Percentiles rank a stretch among this genome's conserved stretches.
Evolutionary conservation across 2,888 invertebrate species (phyloP).

Genomic region (Ptychoptera contaminata): DNA sequence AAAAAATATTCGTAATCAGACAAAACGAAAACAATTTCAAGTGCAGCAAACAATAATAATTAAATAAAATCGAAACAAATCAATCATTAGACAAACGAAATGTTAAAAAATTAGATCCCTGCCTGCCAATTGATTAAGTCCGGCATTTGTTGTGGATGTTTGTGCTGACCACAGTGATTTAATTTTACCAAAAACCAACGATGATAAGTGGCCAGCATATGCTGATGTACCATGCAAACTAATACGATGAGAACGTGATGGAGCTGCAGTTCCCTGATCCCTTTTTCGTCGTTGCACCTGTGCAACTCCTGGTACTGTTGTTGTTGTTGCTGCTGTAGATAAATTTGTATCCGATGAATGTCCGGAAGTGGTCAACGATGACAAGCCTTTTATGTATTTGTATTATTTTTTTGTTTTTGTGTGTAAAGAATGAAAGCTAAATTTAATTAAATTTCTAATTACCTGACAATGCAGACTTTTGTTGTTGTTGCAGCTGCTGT

Average conservation of each 20-base stretch:
- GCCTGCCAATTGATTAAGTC: constrained; percentile 71
- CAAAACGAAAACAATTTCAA: background rate
- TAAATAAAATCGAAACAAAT: constrained; percentile 8
- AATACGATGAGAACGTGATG: constrained; percentile 21
- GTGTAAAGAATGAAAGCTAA: background rate
- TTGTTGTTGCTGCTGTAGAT: background rate
- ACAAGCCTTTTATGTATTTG: constrained; percentile 6
- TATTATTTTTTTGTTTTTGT: background rate
- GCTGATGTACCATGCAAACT: constrained; percentile 29
- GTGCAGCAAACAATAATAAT: background rate
- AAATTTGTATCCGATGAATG: constrained; percentile 19
- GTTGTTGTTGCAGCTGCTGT: background rate
- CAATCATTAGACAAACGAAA: constrained; percentile 8
- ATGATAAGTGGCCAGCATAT: constrained; percentile 27
- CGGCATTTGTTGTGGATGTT: constrained; percentile 53
- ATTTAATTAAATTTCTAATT: background rate
- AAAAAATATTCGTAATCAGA: too few species aligned
- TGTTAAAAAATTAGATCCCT: constrained; percentile 23
- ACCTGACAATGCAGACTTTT: background rate
- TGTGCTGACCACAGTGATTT: constrained; percentile 74
- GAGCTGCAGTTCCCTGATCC: constrained; percentile 14
- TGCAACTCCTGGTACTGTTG: too few species aligned
- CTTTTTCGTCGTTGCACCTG: constrained; percentile 7
- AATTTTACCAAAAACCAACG: constrained; percentile 69
- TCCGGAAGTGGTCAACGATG: constrained; percentile 26